These are phyloP conservation scores for Xylocopa sonorina DNA, from an alignment of 1,140 invertebrate species.

Conservation along the genomic window DNA sequence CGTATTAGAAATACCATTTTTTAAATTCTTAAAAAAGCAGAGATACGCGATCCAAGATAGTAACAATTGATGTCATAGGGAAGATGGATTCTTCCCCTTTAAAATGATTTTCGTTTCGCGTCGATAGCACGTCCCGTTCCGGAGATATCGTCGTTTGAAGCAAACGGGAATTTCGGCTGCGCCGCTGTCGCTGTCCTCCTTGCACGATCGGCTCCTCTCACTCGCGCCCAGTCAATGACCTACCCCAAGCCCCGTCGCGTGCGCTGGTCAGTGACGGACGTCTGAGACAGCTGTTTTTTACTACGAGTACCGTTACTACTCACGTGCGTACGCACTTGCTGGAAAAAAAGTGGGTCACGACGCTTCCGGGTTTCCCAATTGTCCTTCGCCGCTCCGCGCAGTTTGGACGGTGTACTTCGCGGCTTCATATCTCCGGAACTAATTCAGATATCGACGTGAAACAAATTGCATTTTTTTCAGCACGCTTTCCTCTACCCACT, in stretches of 20 bases:
- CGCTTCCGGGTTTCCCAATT: not conserved
- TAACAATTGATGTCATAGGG: not conserved
- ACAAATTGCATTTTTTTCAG: not conserved
- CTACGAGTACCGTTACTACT: not conserved
- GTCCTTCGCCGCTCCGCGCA: not conserved
- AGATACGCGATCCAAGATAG: fast-evolving
- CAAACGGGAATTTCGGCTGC: not conserved
- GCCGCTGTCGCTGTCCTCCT: not conserved
- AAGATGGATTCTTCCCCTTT: not conserved
- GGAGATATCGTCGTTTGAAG: not conserved
- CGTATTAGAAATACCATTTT: not conserved
- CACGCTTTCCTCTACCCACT: too few species aligned
- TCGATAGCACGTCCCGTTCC: not conserved
- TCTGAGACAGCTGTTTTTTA: not conserved
- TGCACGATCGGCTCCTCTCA: not conserved
- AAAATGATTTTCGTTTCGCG: not conserved
- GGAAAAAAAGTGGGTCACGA: slow-evolving; percentile 12
- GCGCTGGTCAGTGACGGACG: not conserved
- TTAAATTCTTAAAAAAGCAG: not conserved
- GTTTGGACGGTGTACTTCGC: not conserved
- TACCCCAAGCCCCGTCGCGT: not conserved
- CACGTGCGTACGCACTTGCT: slow-evolving; percentile 7
- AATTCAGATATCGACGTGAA: not conserved
- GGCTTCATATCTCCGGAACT: not conserved
- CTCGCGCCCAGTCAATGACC: not conserved